phyloP scores from a whole-genome alignment of 2,113 vertebrate genomes.

The Calidris pugnax region DNA sequence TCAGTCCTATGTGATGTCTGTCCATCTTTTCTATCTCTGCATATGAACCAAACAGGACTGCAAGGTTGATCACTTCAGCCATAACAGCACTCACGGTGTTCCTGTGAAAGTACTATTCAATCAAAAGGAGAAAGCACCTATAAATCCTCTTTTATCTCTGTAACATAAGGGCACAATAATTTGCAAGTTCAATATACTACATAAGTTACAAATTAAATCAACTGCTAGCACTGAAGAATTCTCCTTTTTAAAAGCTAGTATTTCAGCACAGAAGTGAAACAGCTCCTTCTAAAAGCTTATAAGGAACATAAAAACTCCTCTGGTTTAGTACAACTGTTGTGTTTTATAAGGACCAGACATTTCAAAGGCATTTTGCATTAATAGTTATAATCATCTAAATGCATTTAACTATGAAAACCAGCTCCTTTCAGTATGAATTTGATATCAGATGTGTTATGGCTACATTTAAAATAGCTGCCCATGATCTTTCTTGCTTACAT shows the following conservation, averaged over 20 bases:
- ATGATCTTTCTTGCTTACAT: not conserved
- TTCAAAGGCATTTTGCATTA: not conserved
- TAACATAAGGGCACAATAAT: not conserved
- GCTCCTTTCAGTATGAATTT: not conserved
- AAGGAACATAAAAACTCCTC: not conserved
- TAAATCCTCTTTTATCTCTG: not conserved
- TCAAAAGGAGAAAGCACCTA: not conserved
- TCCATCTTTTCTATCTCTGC: not conserved
- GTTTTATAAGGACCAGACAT: not conserved
- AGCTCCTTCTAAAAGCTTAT: not conserved
- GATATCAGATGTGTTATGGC: not conserved
- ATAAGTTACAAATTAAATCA: conserved; percentile 15
- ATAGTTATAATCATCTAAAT: not conserved
- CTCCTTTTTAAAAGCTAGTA: not conserved
- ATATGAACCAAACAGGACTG: not conserved
- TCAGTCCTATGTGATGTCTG: not conserved
- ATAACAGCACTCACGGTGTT: not conserved
- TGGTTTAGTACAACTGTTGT: not conserved
- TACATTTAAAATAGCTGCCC: not conserved
- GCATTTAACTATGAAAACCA: not conserved
- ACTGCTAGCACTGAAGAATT: not conserved
- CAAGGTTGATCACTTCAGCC: not conserved
- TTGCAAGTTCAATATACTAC: not conserved
- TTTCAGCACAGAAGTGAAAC: not conserved
- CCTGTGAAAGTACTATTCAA: not conserved